Base-by-base conservation (phyloP, 1,140 invertebrate genomes). In the Bemisia tabaci region DNA sequence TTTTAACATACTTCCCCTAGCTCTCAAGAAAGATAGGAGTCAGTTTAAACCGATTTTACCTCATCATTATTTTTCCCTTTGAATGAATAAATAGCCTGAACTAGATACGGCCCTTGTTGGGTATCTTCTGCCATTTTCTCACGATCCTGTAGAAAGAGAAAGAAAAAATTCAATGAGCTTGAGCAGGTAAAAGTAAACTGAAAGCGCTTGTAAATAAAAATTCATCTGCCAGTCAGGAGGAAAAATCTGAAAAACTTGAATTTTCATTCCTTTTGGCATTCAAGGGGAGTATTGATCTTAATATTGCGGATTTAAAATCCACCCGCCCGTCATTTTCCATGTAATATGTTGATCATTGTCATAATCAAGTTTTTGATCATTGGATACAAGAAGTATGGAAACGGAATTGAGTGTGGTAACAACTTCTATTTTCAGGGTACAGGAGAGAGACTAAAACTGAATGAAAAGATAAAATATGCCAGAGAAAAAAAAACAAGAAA, bases 21-120 rank as follows among this genome's bases (percentile, higher is more conserved):
- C n/a, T n/a, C n/a, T n/a, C n/a, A n/a, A n/a, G n/a, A n/a, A n/a
- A n/a, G n/a, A n/a, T n/a, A n/a, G n/a, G n/a, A n/a, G n/a, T n/a
- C n/a, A n/a, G n/a, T n/a, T n/a, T n/a, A n/a, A n/a, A n/a, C n/a
- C n/a, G n/a, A n/a, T n/a, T 79, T 77, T 80, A 91, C 89, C 83
- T 97, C 95, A 82, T 98, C 95, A 82, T 97, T 97, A 76, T 97
- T 97, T 77, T 87, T 89, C 62, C 93, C 94, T 80, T 92, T 92
- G 77, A 97, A 98, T 68, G 91, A 88, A 79, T 91, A 94, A 62
- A 95, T 81, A 67, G 94, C 93, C 76, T 92, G 88, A 12, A 96
- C 94, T 70, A 91, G 81, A 75, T 86, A 82, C 72, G 86, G 85
- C 75, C 85, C 83, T 70, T 76, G 33, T 48, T 48, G 72, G 12